Evolutionary conservation across 2,888 invertebrate genomes (phyloP).

Genomic region (Tipula helvola): DNA sequence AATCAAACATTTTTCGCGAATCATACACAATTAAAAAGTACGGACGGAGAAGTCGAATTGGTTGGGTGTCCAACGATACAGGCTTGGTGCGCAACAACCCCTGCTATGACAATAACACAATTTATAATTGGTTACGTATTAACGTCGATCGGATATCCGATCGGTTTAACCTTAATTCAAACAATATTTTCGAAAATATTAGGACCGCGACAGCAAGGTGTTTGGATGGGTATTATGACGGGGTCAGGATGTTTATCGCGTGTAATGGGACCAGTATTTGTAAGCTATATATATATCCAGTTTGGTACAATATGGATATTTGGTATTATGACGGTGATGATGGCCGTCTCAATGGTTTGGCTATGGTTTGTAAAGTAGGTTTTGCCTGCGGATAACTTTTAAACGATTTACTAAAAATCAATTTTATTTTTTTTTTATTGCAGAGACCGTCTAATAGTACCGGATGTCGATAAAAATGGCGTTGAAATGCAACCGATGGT

Average conservation of each 20-base stretch:
- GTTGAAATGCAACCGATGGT: neutral
- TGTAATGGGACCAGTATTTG: slow-evolving; percentile 73
- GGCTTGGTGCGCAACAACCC: slow-evolving; percentile 63
- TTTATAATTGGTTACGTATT: slow-evolving; percentile 64
- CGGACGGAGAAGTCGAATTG: slow-evolving; percentile 26
- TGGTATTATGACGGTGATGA: slow-evolving; percentile 58
- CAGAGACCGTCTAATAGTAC: neutral
- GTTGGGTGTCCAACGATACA: slow-evolving; percentile 61
- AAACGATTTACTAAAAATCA: neutral
- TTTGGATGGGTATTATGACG: slow-evolving; percentile 83
- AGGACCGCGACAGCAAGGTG: slow-evolving; percentile 64
- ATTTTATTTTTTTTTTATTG: neutral
- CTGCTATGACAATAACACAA: slow-evolving; percentile 56
- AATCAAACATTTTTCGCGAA: neutral
- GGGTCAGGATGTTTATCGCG: slow-evolving; percentile 73
- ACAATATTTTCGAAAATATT: slow-evolving; percentile 81
- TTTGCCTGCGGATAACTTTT: neutral
- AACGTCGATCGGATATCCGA: slow-evolving; percentile 72
- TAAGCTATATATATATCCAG: slow-evolving; percentile 65
- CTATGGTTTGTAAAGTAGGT: slow-evolving; percentile 29
- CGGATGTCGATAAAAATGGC: neutral
- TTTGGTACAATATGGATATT: slow-evolving; percentile 72
- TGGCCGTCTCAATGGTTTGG: slow-evolving; percentile 54
- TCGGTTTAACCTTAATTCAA: slow-evolving; percentile 73
- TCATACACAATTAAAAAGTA: neutral